Conservation (phyloP, 2,113 vertebrate genomes). For the Megaleporinus macrocephalus region DNA sequence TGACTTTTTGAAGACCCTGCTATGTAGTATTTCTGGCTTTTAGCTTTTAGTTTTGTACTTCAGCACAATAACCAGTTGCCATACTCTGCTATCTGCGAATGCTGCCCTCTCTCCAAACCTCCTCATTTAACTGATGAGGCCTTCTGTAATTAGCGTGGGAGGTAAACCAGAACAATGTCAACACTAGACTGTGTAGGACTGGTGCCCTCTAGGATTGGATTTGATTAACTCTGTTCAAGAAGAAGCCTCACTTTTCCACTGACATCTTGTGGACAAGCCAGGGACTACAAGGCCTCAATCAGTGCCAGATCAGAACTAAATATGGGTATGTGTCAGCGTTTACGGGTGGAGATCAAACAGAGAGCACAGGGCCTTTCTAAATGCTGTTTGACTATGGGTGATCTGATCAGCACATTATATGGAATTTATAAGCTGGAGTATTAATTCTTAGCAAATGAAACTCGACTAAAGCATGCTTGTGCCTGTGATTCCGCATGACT, state of each 20-base stretch:
- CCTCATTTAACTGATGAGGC: neutral
- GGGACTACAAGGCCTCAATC: conserved; percentile 1
- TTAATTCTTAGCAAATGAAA: neutral
- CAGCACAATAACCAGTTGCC: too few relatives aligned
- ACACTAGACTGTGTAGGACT: conserved; percentile 11
- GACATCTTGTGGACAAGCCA: conserved; percentile 33
- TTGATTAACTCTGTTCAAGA: conserved; percentile 13
- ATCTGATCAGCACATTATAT: neutral
- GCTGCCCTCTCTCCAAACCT: neutral
- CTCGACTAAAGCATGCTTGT: neutral
- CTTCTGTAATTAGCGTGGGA: neutral
- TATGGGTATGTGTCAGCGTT: neutral
- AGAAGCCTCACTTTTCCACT: conserved; percentile 18
- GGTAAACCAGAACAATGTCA: neutral
- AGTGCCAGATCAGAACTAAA: neutral
- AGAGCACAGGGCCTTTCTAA: neutral
- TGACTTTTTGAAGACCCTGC: neutral
- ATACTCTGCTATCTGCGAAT: neutral
- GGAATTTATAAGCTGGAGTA: neutral
- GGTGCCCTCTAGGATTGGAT: conserved; percentile 11
- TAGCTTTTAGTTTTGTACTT: too few relatives aligned
- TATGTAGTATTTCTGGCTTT: too few relatives aligned
- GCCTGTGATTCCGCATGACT: neutral
- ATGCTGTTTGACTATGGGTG: neutral
- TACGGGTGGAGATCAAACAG: neutral